phyloP scores from a whole-genome alignment of 2,113 vertebrate genomes.

The Tenebrosternarchus preto region DNA sequence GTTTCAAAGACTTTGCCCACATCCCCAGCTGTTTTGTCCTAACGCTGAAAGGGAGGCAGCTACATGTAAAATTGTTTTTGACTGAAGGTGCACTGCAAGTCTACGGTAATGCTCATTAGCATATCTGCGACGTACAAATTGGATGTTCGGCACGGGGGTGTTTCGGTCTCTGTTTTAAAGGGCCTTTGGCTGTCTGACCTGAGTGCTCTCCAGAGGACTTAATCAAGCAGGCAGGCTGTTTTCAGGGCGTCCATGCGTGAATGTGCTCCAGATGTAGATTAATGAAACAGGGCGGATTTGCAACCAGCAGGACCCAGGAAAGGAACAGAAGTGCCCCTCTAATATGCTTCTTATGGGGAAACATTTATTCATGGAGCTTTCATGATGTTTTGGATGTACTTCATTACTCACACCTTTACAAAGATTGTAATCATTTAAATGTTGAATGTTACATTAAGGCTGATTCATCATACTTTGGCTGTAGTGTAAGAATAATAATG shows the following conservation, averaged over 20 bases:
- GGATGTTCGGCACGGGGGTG: conserved; percentile 30
- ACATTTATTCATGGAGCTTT: not conserved
- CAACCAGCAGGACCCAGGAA: not conserved
- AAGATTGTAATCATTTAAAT: not conserved
- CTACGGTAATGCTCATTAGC: conserved; percentile 11
- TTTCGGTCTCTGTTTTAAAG: conserved; percentile 31
- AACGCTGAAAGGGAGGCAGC: conserved; percentile 7
- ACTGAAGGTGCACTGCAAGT: not conserved
- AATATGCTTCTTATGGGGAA: not conserved
- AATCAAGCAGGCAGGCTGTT: conserved; percentile 24
- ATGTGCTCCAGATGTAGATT: conserved; percentile 19
- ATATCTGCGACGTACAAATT: conserved; percentile 23
- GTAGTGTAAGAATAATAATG: too few species aligned
- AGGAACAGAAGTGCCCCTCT: not conserved
- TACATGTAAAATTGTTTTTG: not conserved
- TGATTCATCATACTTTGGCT: not conserved
- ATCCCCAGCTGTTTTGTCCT: conserved; percentile 11
- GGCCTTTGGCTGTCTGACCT: conserved; percentile 27
- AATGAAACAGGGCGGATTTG: conserved; percentile 6
- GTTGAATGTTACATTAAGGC: not conserved
- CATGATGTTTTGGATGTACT: conserved; percentile 8
- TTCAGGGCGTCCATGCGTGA: not conserved
- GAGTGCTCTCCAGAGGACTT: conserved; percentile 32
- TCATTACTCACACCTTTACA: not conserved
- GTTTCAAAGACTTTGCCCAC: conserved; percentile 20